These are phyloP conservation scores for Enteromius radiatus DNA, from an alignment of 2,797 vertebrate genomes.

Conservation along the genomic window DNA sequence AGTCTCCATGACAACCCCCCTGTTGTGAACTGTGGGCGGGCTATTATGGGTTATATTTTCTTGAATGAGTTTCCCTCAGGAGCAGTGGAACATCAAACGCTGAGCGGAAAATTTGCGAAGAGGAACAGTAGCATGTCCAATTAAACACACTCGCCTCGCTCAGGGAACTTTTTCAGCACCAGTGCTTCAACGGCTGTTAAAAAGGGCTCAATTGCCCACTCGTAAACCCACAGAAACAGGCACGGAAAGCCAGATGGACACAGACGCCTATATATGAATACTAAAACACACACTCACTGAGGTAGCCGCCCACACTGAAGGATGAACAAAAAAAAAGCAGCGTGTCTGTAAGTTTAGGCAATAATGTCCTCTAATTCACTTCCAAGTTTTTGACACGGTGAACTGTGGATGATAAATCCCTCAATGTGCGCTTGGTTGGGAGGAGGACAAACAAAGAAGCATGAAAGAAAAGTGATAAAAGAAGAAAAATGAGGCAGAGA, in stretches of 20 bases:
- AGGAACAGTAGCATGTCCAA: slow-evolving; percentile 73
- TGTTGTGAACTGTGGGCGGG: slow-evolving; percentile 61
- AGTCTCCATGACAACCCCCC: slow-evolving; percentile 77
- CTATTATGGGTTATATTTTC: slow-evolving; percentile 78
- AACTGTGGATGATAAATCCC: slow-evolving; percentile 48
- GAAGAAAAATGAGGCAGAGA: slow-evolving; percentile 56
- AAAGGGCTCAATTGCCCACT: slow-evolving; percentile 9
- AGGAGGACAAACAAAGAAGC: slow-evolving; percentile 25
- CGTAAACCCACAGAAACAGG: slow-evolving; percentile 18
- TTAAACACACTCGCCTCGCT: slow-evolving; percentile 58
- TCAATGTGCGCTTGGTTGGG: slow-evolving; percentile 27
- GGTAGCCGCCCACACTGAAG: slow-evolving; percentile 20
- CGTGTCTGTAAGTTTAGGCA: slow-evolving; percentile 21
- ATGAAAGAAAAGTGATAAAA: slow-evolving; percentile 47
- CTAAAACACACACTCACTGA: neutral
- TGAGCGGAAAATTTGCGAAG: slow-evolving; percentile 41
- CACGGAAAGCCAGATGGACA: slow-evolving; percentile 23
- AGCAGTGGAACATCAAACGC: slow-evolving; percentile 75
- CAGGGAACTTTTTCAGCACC: slow-evolving; percentile 21
- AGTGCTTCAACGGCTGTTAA: slow-evolving; percentile 18
- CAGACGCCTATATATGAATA: slow-evolving; percentile 16
- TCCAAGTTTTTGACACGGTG: slow-evolving; percentile 31
- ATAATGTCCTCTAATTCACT: slow-evolving; percentile 24
- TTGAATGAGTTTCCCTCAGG: slow-evolving; percentile 78
- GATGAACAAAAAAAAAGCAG: slow-evolving; percentile 1